Percentiles rank a stretch among this genome's conserved stretches.
phyloP scores from a whole-genome alignment of 2,888 invertebrate species.

The Nemotelus nigrinus region DNA sequence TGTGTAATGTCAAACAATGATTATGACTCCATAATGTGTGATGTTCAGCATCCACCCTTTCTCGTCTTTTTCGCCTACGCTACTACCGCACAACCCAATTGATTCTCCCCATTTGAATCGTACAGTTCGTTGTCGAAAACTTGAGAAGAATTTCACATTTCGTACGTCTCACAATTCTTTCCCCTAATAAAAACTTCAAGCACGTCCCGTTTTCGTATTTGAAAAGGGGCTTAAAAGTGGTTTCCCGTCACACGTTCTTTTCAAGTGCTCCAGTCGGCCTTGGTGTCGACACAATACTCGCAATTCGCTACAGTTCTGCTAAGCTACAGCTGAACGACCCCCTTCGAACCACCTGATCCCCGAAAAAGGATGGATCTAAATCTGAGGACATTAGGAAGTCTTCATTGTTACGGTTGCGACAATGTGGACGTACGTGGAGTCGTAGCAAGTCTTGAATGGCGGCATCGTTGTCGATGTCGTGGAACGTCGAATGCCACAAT shows the following conservation, averaged over 20 bases:
- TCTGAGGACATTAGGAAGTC: slow-evolving; percentile 41
- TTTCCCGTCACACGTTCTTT: slow-evolving; percentile 10
- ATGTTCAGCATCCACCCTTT: neutral
- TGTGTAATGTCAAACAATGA: slow-evolving; percentile 19
- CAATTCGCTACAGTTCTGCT: slow-evolving; percentile 22
- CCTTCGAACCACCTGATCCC: neutral
- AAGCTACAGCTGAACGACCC: neutral
- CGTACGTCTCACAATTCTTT: neutral
- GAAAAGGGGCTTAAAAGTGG: slow-evolving; percentile 11
- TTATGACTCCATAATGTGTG: slow-evolving; percentile 34
- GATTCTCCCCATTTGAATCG: too few relatives aligned
- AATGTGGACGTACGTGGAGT: slow-evolving; percentile 11
- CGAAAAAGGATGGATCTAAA: slow-evolving; percentile 20
- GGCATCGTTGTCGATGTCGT: neutral
- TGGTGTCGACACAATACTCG: slow-evolving; percentile 35
- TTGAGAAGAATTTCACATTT: neutral
- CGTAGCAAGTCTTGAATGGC: slow-evolving; percentile 3
- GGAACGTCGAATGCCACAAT: slow-evolving; percentile 25
- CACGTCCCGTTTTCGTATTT: slow-evolving; percentile 9
- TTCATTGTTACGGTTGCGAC: slow-evolving; percentile 41
- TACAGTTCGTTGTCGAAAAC: too few relatives aligned
- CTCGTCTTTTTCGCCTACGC: neutral
- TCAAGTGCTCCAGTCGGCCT: slow-evolving; percentile 2
- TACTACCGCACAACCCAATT: neutral
- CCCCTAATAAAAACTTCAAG: slow-evolving; percentile 22